A percentile compares a stretch with the other conserved stretches of the same genome.
Conservation (phyloP, 2,113 vertebrate genomes). For the Urocynchramus pylzowi region DNA sequence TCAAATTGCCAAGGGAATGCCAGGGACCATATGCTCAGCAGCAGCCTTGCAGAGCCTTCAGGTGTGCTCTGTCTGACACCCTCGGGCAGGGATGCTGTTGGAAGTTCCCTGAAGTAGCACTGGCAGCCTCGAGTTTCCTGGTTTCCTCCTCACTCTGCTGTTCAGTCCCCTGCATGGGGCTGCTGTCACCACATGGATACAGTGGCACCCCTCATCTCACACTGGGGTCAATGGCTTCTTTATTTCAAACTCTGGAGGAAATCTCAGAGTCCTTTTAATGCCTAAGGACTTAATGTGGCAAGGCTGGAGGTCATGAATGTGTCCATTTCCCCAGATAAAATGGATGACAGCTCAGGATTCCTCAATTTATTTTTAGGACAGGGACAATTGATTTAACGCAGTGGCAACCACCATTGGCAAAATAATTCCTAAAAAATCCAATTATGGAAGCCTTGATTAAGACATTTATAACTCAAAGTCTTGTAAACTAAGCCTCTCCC, state of each 20-base stretch:
- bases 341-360: background rate
- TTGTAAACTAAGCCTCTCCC: background rate
- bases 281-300: background rate
- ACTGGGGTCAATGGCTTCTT: background rate
- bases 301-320: background rate
- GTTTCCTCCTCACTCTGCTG: background rate
- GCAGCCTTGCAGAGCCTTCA: background rate
- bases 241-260: background rate
- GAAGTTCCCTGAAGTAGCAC: background rate
- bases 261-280: background rate
- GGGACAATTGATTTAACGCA: background rate
- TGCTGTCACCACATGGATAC: background rate
- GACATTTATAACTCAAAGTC: background rate
- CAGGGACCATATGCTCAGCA: background rate
- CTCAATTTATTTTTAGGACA: background rate
- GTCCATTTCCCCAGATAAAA: background rate
- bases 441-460: background rate
- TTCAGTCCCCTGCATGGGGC: background rate
- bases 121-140: background rate
- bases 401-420: background rate
- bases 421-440: background rate
- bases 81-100: fast-evolving
- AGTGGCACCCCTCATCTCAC: background rate
- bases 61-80: background rate
- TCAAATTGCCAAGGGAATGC: background rate